Base-by-base conservation (phyloP, 2,113 vertebrate species). In the Onychostoma macrolepis region DNA sequence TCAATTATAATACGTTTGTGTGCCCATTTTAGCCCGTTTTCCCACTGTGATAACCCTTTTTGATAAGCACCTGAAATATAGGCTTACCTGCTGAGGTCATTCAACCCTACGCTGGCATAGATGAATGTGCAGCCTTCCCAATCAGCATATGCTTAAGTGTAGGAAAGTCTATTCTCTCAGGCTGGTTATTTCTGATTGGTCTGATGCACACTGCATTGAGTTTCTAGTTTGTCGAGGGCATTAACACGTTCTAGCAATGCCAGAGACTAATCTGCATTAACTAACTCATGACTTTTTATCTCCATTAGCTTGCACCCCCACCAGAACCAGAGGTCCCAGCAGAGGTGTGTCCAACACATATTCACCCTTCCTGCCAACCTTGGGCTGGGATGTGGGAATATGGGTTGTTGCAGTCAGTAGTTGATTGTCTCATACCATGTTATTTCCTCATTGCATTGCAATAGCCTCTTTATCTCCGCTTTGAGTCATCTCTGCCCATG, bases 231-330 rank as follows among this genome's bases (percentile, higher is more conserved):
- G 28, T 41, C 79, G 45, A 24, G 80, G 74, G 17, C 53, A 38
- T 48, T 26, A 41, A 84, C 28, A 50, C 43, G 11, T 12, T 58
- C 38, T 87, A 13, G 84, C 82, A 77, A 58, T 41, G 75, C 48
- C 82, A 86, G 84, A 80, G 84, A 80, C 85, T 81, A 87, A 87
- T 87, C 88, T 85, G 30, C 56, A 33, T 83, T 88, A 72, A 94
- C 94, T 95, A 95, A 95, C 92, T 84, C 45, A 24, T 89, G 89
- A 50, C 88, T 89, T 90, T 97, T 96, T 96, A 91, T 96, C 94
- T 96, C 96, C 94, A 93, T 94, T 91, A 98, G 98, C 97, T 97
- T 95, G 96, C 96, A 87, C 97, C 96, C 28, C 93, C 96, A 65
- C 96, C 96, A 38, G 98, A 98, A 90, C 92, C 95, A 21, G 97